Percentiles rank a stretch among this genome's conserved stretches.
These are phyloP conservation scores for Dicrurus megarhynchus DNA, from an alignment of 2,113 vertebrate genomes.

Conservation along the genomic window DNA sequence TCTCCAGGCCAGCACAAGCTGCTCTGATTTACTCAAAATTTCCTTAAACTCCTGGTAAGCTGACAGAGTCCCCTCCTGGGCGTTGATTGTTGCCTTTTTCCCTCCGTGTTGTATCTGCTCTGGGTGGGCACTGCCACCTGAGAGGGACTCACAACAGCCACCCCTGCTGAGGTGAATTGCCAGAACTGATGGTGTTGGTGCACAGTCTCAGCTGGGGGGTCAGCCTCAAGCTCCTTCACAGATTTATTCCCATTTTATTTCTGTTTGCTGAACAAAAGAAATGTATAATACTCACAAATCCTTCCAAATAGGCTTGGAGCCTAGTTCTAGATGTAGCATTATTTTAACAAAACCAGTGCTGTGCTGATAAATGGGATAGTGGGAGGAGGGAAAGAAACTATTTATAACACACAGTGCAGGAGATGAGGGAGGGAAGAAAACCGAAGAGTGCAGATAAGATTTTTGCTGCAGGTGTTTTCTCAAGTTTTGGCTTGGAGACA, in stretches of 20 bases:
- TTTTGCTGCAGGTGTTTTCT: slow-evolving; percentile 38
- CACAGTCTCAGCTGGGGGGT: not conserved
- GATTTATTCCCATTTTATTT: not conserved
- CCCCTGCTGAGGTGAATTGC: not conserved
- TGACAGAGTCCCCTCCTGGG: not conserved
- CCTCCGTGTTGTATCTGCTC: not conserved
- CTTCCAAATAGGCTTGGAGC: not conserved
- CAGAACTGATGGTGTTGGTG: not conserved
- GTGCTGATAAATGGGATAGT: not conserved
- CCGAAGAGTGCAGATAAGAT: slow-evolving; percentile 17
- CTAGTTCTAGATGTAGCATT: not conserved
- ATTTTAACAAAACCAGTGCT: slow-evolving; percentile 3
- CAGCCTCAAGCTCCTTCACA: not conserved
- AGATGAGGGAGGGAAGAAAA: slow-evolving; percentile 16
- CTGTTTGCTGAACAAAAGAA: not conserved
- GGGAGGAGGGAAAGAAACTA: slow-evolving; percentile 1
- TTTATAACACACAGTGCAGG: not conserved
- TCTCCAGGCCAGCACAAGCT: not conserved
- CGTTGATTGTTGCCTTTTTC: not conserved
- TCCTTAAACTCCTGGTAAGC: not conserved
- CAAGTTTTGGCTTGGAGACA: slow-evolving; percentile 4
- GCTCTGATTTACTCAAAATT: not conserved
- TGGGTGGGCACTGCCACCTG: not conserved
- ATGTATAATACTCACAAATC: not conserved
- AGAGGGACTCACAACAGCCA: not conserved